Evolutionary conservation across 2,797 vertebrate species (phyloP).

Genomic region (Morelia viridis): DNA sequence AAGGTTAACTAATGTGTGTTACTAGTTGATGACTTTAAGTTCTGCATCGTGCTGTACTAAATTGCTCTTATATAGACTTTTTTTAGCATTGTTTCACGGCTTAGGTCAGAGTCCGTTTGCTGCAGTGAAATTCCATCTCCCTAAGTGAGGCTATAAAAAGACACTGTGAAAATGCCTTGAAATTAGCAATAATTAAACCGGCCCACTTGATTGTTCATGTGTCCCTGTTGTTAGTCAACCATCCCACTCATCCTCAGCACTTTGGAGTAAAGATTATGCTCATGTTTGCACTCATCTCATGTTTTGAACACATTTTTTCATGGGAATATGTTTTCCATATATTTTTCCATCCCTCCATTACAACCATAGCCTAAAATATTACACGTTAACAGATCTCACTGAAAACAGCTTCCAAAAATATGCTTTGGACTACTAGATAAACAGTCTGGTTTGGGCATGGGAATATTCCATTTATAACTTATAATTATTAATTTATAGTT

Average conservation of each 20-base stretch:
- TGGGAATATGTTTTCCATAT: background rate
- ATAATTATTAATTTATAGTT: background rate
- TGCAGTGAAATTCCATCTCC: conserved; percentile 24
- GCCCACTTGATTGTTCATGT: conserved; percentile 10
- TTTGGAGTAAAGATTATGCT: conserved; percentile 22
- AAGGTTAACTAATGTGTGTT: background rate
- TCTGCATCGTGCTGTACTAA: background rate
- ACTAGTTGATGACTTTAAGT: background rate
- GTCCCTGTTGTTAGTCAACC: conserved; percentile 31
- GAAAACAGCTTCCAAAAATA: background rate
- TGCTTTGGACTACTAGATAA: background rate
- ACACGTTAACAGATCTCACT: background rate
- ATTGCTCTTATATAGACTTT: background rate
- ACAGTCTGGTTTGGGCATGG: background rate
- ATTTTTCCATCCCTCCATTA: background rate
- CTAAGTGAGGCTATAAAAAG: conserved; percentile 36
- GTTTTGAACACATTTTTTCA: background rate
- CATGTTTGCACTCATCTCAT: background rate
- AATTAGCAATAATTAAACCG: conserved; percentile 45
- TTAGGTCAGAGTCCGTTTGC: conserved; percentile 30
- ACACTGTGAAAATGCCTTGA: conserved; percentile 25
- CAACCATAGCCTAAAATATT: background rate
- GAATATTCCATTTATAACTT: background rate
- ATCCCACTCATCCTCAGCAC: conserved; percentile 22
- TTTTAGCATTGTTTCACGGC: conserved; percentile 3